Conservation (phyloP, 2,797 vertebrate species). For the Hirundo rustica region DNA sequence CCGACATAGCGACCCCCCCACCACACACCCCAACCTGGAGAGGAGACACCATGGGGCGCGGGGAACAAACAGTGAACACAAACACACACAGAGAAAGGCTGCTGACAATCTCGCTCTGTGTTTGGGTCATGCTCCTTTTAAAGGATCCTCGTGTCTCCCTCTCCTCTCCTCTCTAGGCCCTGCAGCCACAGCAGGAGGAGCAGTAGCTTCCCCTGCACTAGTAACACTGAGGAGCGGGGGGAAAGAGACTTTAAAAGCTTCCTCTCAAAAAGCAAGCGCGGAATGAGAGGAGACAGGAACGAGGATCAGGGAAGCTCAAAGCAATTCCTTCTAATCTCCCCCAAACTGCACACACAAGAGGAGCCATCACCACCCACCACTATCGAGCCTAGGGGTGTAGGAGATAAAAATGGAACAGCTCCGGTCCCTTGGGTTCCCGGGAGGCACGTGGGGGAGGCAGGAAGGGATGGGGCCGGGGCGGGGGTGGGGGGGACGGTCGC, state of each 20-base stretch:
- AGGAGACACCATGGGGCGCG: conserved; percentile 70
- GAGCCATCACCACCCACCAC: conserved; percentile 29
- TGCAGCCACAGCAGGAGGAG: not conserved
- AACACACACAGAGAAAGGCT: conserved; percentile 56
- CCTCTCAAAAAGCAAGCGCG: not conserved
- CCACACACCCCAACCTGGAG: conserved; percentile 79
- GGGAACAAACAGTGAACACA: conserved; percentile 68
- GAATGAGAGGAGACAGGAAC: not conserved
- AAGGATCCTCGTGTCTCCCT: not conserved
- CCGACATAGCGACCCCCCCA: conserved; percentile 90
- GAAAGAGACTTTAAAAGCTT: conserved; percentile 43
- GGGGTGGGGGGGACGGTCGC: not conserved
- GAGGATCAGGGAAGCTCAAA: conserved; percentile 23
- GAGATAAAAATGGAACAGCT: conserved; percentile 56
- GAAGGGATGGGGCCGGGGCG: not conserved
- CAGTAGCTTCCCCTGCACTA: not conserved
- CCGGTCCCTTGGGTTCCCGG: not conserved
- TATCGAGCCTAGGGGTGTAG: conserved; percentile 25
- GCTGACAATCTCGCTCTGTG: conserved; percentile 35
- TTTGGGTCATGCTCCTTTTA: conserved; percentile 32
- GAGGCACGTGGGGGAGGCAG: not conserved
- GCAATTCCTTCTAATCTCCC: conserved; percentile 52
- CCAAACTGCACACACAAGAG: conserved; percentile 7
- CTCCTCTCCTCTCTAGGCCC: conserved; percentile 2
- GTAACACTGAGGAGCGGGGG: not conserved